Conservation (phyloP, 2,113 vertebrate species). For the Heptranchias perlo region DNA sequence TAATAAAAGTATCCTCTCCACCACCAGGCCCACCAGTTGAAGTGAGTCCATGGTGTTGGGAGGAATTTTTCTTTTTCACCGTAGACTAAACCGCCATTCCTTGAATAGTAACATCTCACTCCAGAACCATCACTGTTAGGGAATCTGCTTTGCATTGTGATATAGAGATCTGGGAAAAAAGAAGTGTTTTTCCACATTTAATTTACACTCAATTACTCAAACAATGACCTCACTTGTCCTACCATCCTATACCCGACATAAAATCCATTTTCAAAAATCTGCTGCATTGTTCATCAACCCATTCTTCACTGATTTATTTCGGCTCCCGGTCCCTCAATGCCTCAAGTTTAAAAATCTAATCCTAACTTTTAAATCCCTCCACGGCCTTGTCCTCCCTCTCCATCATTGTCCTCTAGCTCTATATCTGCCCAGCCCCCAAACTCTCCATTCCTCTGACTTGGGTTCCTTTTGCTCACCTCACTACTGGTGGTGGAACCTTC, state of each 20-base stretch:
- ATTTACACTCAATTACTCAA: not conserved
- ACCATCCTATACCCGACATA: not conserved
- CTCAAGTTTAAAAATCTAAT: not conserved
- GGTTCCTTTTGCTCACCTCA: not conserved
- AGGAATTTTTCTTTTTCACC: conserved; percentile 11
- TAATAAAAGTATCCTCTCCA: conserved; percentile 12
- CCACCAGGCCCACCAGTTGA: not conserved
- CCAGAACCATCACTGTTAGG: not conserved
- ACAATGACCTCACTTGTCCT: not conserved
- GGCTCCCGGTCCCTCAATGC: not conserved
- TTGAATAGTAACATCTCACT: conserved; percentile 26
- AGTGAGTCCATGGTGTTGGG: conserved; percentile 24
- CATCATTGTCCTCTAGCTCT: not conserved
- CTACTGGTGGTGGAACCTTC: not conserved
- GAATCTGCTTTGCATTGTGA: conserved; percentile 24
- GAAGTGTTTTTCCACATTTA: not conserved
- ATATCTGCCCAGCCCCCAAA: not conserved
- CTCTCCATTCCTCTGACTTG: not conserved
- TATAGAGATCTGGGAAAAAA: not conserved
- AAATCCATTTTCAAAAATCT: not conserved
- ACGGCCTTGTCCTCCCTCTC: not conserved
- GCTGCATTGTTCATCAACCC: not conserved
- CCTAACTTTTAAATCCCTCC: not conserved
- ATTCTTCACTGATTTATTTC: not conserved
- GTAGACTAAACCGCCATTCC: not conserved